phyloP scores from a whole-genome alignment of 2,888 invertebrate species.

The Bellardia pandia region DNA sequence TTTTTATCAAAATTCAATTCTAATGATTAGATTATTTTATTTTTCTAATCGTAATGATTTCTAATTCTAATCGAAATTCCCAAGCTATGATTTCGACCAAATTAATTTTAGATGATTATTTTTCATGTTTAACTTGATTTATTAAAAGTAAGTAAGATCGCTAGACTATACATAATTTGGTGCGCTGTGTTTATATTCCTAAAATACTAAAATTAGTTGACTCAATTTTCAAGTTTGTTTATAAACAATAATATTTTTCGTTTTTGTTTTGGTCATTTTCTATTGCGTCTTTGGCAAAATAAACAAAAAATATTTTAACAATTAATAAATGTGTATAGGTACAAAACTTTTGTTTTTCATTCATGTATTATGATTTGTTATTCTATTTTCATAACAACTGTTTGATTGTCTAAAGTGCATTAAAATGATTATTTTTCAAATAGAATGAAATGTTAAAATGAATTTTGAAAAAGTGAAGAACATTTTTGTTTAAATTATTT shows the following conservation, averaged over 20 bases:
- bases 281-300: conserved; percentile 37
- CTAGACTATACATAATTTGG: neutral
- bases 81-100: neutral
- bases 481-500: neutral
- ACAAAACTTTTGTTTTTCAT: neutral
- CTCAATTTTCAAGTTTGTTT: conserved; percentile 42
- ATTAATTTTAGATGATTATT: neutral
- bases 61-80: too few relatives aligned
- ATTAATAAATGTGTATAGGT: neutral
- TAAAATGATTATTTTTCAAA: conserved; percentile 4
- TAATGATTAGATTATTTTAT: too few relatives aligned
- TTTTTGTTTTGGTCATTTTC: conserved; percentile 35
- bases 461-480: conserved; percentile 5
- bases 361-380: neutral
- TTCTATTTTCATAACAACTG: conserved; percentile 8
- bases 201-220: neutral
- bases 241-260: conserved; percentile 32
- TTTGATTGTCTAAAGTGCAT: conserved; percentile 6
- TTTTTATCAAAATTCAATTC: too few relatives aligned
- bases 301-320: conserved; percentile 2
- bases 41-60: too few relatives aligned
- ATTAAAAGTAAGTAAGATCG: neutral
- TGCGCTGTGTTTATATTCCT: neutral
- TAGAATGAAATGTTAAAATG: conserved; percentile 15
- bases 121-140: neutral